A percentile compares a stretch with the other conserved stretches of the same genome.
Evolutionary conservation across 2,888 invertebrate genomes (phyloP).

Genomic region (Drosophila dives): DNA sequence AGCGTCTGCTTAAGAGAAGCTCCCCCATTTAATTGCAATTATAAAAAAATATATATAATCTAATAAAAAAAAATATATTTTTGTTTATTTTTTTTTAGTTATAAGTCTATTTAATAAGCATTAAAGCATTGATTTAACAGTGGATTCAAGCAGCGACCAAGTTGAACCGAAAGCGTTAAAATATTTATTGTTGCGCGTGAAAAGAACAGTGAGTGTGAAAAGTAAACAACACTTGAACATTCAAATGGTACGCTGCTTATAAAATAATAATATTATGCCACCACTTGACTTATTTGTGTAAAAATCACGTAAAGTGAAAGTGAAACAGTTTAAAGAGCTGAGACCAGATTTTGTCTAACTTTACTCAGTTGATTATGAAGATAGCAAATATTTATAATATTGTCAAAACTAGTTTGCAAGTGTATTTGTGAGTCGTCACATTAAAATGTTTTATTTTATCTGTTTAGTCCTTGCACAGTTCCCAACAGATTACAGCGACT

Average conservation of each 20-base stretch:
- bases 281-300: neutral
- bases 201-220: slow-evolving; percentile 4
- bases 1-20: neutral
- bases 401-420: neutral
- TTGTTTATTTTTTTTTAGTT: neutral
- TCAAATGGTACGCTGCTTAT: neutral
- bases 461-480: slow-evolving; percentile 54
- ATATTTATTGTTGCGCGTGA: slow-evolving; percentile 4
- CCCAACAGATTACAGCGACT: slow-evolving; percentile 50
- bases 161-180: neutral
- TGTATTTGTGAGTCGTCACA: slow-evolving; percentile 4
- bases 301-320: neutral
- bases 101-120: neutral
- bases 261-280: neutral
- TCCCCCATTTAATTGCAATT: neutral
- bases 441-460: slow-evolving; percentile 13
- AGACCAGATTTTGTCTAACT: neutral
- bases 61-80: neutral
- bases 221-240: neutral
- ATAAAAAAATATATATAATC: too few species aligned
- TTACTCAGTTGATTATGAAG: neutral
- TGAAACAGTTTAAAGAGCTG: neutral
- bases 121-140: neutral
- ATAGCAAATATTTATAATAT: neutral
- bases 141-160: neutral